Percentiles rank a stretch among this genome's conserved stretches.
These are phyloP conservation scores for Rhopalosiphum padi DNA, from an alignment of 1,140 invertebrate species.

Conservation along the genomic window DNA sequence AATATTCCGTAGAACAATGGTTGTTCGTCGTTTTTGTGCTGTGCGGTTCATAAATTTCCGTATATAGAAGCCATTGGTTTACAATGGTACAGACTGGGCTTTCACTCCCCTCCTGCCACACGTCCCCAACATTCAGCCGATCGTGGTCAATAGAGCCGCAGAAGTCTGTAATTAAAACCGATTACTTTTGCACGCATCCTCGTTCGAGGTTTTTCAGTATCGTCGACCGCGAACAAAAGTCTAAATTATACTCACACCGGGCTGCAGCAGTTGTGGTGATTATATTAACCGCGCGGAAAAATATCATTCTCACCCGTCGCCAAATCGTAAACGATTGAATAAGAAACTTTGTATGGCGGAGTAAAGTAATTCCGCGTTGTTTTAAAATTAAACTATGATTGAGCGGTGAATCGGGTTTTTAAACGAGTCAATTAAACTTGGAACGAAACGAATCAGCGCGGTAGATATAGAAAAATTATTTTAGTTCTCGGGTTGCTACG, in stretches of 20 bases:
- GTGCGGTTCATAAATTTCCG: background rate
- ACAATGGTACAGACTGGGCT: background rate
- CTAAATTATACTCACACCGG: background rate
- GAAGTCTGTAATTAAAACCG: background rate
- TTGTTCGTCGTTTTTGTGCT: background rate
- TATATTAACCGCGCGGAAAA: background rate
- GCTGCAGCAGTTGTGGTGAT: background rate
- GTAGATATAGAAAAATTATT: background rate
- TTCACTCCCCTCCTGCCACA: fast-evolving
- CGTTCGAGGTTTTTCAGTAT: background rate
- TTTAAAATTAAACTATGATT: no score
- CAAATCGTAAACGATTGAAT: background rate
- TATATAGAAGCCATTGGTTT: background rate
- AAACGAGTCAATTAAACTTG: background rate
- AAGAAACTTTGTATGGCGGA: background rate
- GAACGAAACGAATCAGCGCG: background rate
- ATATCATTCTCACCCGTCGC: background rate
- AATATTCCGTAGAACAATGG: background rate
- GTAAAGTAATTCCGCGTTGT: background rate
- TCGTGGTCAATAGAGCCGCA: background rate
- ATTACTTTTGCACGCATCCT: background rate
- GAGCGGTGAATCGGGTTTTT: background rate
- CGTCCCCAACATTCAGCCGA: background rate
- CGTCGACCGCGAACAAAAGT: background rate
- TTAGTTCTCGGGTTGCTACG: background rate